A percentile compares a stretch with the other conserved stretches of the same genome.
These are phyloP conservation scores for Polylopha cassiicola DNA, from an alignment of 2,888 invertebrate species.

Conservation along the genomic window DNA sequence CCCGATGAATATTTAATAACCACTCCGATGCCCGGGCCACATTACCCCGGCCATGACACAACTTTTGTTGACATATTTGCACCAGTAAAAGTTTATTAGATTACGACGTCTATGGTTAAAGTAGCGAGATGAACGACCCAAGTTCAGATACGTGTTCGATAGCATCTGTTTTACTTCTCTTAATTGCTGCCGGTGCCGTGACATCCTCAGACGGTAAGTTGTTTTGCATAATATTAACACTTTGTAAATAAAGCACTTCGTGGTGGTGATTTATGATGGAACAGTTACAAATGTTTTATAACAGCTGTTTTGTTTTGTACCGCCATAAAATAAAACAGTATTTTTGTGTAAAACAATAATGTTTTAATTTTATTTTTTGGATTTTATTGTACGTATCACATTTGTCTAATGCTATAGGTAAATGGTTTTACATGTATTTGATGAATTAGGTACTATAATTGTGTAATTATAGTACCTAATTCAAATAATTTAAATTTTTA, in stretches of 20 bases:
- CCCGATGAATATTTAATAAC: conserved; percentile 65
- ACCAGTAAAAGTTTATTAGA: conserved; percentile 51
- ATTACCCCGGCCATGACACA: conserved; percentile 51
- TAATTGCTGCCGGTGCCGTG: conserved; percentile 48
- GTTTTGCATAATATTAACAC: conserved; percentile 17
- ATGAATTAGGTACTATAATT: too few relatives aligned
- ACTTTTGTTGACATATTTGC: conserved; percentile 49
- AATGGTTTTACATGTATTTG: too few relatives aligned
- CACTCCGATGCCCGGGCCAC: conserved; percentile 59
- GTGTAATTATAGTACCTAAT: too few relatives aligned
- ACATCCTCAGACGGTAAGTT: conserved; percentile 66
- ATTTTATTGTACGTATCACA: too few relatives aligned
- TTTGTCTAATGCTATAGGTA: too few relatives aligned
- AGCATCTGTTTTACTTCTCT: conserved; percentile 46
- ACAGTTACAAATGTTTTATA: too few relatives aligned
- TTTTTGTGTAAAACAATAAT: too few relatives aligned
- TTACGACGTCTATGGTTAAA: conserved; percentile 60
- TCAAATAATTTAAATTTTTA: too few relatives aligned
- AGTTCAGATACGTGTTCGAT: conserved; percentile 48
- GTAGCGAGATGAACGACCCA: conserved; percentile 56
- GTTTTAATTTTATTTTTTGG: too few relatives aligned
- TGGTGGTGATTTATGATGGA: too few relatives aligned
- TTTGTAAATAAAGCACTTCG: conserved; percentile 10
- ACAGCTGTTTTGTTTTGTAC: conserved; percentile 16
- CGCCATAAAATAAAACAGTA: too few relatives aligned